Evolutionary conservation across 2,797 vertebrate genomes (phyloP).

Genomic region (Sitta carolinensis): DNA sequence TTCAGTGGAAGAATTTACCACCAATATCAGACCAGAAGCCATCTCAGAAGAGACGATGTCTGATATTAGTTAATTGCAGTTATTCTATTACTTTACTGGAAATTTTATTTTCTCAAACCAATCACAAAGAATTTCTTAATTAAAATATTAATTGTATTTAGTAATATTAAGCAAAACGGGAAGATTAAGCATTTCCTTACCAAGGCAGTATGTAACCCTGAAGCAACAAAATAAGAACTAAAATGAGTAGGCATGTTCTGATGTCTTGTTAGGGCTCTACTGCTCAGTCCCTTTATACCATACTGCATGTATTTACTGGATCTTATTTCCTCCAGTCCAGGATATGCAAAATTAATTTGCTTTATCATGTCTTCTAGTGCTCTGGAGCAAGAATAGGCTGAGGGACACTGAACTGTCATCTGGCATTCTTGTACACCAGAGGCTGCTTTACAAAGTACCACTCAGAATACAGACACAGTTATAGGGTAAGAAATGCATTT

Average conservation of each 20-base stretch:
- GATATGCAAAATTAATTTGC: background rate
- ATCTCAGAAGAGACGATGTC: background rate
- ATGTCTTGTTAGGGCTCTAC: background rate
- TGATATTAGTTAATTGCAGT: background rate
- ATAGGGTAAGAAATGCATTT: background rate
- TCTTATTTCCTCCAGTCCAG: background rate
- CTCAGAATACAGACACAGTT: background rate
- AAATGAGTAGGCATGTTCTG: background rate
- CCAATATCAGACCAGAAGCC: background rate
- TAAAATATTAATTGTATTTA: background rate
- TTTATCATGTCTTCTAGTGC: background rate
- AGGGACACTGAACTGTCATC: background rate
- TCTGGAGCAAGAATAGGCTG: background rate
- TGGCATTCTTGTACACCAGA: background rate
- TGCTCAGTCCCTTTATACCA: background rate
- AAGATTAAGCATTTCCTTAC: background rate
- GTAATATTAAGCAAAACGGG: background rate
- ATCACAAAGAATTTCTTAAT: background rate
- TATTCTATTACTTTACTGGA: background rate
- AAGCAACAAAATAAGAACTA: background rate
- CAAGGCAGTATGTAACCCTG: background rate
- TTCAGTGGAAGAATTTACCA: slow-evolving; percentile 12
- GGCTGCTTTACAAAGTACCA: background rate
- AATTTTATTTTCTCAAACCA: background rate
- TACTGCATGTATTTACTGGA: background rate